phyloP scores from a whole-genome alignment of 2,797 vertebrate species.

The Chiroxiphia lanceolata region DNA sequence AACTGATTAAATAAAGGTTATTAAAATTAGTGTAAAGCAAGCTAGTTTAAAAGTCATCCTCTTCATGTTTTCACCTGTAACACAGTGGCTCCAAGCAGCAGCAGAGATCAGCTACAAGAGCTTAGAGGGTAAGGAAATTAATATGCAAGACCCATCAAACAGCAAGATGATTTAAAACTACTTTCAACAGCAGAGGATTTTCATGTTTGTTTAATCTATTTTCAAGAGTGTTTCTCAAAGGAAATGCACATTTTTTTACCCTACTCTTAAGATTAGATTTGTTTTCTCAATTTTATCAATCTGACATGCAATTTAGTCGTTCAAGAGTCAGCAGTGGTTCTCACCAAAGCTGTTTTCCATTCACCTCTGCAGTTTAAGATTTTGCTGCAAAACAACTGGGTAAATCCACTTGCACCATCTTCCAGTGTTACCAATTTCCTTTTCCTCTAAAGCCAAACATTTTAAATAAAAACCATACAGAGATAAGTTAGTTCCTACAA shows the following conservation, averaged over 20 bases:
- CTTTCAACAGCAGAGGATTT: background rate
- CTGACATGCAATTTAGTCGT: background rate
- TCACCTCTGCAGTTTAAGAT: background rate
- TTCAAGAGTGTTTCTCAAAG: background rate
- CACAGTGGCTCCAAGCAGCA: background rate
- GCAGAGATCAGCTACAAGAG: background rate
- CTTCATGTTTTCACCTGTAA: background rate
- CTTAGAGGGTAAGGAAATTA: background rate
- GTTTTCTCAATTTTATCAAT: background rate
- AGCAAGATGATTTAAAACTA: background rate
- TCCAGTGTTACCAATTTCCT: background rate
- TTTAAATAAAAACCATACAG: background rate
- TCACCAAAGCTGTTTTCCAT: background rate
- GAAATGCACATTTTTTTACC: background rate
- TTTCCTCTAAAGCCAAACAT: background rate
- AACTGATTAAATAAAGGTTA: constrained; percentile 24
- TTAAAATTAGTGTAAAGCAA: background rate
- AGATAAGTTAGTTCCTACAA: background rate
- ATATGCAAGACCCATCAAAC: background rate
- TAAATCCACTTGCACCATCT: background rate
- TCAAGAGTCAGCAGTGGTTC: background rate
- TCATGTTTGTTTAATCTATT: background rate
- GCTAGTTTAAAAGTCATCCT: background rate
- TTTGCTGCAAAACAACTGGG: background rate
- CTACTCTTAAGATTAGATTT: background rate